These are phyloP conservation scores for Phyllostomus hastatus DNA, from an alignment of 2,113 vertebrate genomes.

Conservation along the genomic window DNA sequence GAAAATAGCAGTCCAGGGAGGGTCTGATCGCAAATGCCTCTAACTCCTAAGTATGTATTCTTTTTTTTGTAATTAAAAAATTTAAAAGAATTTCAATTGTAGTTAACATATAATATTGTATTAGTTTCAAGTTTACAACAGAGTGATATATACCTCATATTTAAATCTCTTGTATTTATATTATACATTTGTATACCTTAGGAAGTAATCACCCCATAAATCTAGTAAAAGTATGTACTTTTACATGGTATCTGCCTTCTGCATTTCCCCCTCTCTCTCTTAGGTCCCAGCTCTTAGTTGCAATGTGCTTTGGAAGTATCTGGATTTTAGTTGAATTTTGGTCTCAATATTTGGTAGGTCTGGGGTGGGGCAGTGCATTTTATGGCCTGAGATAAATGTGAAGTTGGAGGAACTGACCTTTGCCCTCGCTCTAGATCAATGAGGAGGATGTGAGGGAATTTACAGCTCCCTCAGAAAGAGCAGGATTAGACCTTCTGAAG, in stretches of 20 bases:
- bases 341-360: neutral
- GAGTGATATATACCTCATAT: neutral
- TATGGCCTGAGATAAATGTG: neutral
- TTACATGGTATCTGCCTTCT: neutral
- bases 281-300: neutral
- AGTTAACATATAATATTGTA: neutral
- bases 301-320: neutral
- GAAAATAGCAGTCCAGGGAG: neutral
- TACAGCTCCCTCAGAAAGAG: neutral
- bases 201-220: neutral
- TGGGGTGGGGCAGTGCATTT: neutral
- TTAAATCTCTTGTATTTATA: no score
- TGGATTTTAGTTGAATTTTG: neutral
- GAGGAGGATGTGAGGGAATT: neutral
- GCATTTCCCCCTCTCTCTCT: neutral
- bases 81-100: neutral
- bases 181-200: neutral
- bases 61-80: neutral
- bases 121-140: neutral
- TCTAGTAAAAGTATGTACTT: neutral
- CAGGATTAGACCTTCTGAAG: neutral
- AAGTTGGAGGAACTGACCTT: neutral
- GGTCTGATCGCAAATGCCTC: neutral
- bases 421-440: rapidly evolving
- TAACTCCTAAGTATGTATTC: neutral